These are phyloP conservation scores for Laticauda laticaudata DNA, from an alignment of 2,113 vertebrate genomes.

Conservation along the genomic window DNA sequence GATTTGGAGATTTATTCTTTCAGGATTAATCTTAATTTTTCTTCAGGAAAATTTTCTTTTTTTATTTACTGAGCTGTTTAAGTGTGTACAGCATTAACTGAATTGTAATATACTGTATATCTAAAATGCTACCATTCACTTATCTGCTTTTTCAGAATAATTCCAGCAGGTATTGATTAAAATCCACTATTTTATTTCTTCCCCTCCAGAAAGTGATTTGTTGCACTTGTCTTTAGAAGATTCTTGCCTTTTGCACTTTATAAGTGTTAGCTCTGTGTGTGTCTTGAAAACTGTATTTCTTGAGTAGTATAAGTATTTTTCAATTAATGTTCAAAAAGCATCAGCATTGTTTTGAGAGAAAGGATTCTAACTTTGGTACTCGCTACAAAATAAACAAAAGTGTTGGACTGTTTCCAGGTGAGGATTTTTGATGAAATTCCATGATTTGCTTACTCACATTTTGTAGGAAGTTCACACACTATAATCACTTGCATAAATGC, in stretches of 20 bases:
- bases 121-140: background rate
- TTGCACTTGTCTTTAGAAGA: constrained; percentile 1
- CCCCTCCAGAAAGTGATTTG: background rate
- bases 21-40: background rate
- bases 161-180: constrained; percentile 1
- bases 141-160: constrained; percentile 29
- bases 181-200: background rate
- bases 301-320: background rate
- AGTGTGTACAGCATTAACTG: background rate
- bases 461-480: background rate
- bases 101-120: background rate
- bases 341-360: background rate
- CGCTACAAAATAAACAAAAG: background rate
- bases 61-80: background rate
- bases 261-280: background rate
- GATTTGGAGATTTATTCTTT: constrained; percentile 1
- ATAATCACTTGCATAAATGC: background rate
- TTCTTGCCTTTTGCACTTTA: background rate
- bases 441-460: background rate
- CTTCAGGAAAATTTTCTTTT: background rate
- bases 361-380: background rate
- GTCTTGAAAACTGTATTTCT: background rate
- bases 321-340: background rate
- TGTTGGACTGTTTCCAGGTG: background rate
- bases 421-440: background rate